Percentiles rank a stretch among this genome's conserved stretches.
Evolutionary conservation across 1,140 invertebrate genomes (phyloP).

Genomic region (Drosophila persimilis): DNA sequence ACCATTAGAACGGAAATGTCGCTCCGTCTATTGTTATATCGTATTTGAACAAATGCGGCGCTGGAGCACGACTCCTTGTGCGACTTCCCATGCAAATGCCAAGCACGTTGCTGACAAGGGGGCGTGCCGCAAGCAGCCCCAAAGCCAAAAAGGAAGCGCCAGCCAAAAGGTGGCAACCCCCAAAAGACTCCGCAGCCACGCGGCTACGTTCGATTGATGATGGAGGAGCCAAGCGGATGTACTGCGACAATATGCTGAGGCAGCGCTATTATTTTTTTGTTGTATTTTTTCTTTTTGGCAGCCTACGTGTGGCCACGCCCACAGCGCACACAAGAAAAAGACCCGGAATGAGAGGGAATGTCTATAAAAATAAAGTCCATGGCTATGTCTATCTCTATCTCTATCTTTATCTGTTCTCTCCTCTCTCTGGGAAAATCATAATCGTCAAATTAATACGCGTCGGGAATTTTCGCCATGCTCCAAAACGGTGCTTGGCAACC

Average conservation of each 20-base stretch:
- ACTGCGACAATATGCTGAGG: constrained; percentile 67
- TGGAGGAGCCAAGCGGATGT: constrained; percentile 41
- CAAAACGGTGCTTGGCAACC: constrained; percentile 59
- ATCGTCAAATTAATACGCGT: constrained; percentile 74
- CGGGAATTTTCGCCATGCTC: constrained; percentile 48
- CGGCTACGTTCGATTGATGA: constrained; percentile 52
- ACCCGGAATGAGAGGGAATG: constrained; percentile 4
- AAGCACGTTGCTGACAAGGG: constrained; percentile 73
- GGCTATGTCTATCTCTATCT: too few species aligned
- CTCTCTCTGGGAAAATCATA: constrained; percentile 64
- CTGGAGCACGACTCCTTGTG: not conserved
- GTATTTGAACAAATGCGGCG: constrained; percentile 54
- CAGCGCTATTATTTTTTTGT: constrained; percentile 44
- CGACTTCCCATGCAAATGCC: constrained; percentile 61
- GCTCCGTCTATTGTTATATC: constrained; percentile 70
- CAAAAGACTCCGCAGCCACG: not conserved
- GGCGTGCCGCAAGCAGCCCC: constrained; percentile 47
- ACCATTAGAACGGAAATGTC: constrained; percentile 54
- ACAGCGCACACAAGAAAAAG: not conserved
- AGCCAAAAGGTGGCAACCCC: constrained; percentile 32
- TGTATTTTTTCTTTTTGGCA: constrained; percentile 35
- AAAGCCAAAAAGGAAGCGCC: constrained; percentile 19
- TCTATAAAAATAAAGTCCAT: not conserved
- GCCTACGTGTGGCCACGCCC: constrained; percentile 56
- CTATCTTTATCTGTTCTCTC: too few species aligned